Conservation (phyloP, 2,797 vertebrate genomes). For the Sparidentex hasta region DNA sequence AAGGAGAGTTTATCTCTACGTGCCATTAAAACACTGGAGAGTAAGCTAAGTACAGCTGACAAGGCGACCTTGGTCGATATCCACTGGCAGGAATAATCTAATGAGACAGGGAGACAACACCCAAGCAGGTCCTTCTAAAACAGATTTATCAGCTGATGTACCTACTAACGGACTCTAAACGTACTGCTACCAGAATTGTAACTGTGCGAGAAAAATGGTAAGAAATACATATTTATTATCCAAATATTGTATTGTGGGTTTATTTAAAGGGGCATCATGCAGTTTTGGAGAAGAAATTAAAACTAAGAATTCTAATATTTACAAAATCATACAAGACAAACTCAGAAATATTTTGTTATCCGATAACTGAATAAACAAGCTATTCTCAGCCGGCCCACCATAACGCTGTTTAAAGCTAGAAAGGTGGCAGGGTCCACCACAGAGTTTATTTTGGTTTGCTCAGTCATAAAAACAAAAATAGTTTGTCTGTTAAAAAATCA, state of each 20-base stretch:
- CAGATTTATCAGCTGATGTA: neutral
- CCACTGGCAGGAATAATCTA: constrained; percentile 36
- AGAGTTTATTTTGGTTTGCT: too few relatives aligned
- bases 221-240: neutral
- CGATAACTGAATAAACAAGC: too few relatives aligned
- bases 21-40: constrained; percentile 49
- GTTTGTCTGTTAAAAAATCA: too few relatives aligned
- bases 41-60: constrained; percentile 54
- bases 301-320: too few relatives aligned
- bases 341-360: too few relatives aligned
- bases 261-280: too few relatives aligned
- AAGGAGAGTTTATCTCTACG: constrained; percentile 67
- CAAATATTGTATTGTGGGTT: neutral
- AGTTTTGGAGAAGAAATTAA: too few relatives aligned
- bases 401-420: too few relatives aligned
- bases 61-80: constrained; percentile 50
- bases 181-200: neutral
- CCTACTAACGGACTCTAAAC: neutral
- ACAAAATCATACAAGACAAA: too few relatives aligned
- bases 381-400: too few relatives aligned
- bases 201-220: neutral
- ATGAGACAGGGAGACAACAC: constrained; percentile 5
- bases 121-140: constrained; percentile 1
- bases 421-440: too few relatives aligned
- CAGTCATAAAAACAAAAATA: too few relatives aligned